These are phyloP conservation scores for Erethizon dorsatum DNA, from an alignment of 2,797 vertebrate species.

Conservation along the genomic window DNA sequence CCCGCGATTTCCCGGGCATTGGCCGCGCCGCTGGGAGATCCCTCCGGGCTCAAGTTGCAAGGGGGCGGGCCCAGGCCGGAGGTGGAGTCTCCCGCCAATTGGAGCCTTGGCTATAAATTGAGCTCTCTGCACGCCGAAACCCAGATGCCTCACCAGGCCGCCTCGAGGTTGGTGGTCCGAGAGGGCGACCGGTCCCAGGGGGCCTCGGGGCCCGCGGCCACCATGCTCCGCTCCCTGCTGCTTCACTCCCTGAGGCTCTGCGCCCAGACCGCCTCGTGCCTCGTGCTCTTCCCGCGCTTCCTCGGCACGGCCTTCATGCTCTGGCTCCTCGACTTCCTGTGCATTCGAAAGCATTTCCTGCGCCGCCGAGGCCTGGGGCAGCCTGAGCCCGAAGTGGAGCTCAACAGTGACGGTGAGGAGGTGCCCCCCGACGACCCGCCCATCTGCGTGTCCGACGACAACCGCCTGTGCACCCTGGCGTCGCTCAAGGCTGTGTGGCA, in stretches of 20 bases:
- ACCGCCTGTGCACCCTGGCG: slow-evolving; percentile 97
- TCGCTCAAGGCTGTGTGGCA: slow-evolving; percentile 98
- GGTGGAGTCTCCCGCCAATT: slow-evolving; percentile 96
- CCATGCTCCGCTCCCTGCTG: slow-evolving; percentile 94
- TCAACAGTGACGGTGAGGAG: slow-evolving; percentile 81
- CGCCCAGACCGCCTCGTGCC: slow-evolving; percentile 95
- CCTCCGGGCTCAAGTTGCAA: slow-evolving; percentile 95
- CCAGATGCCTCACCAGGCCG: slow-evolving; percentile 89
- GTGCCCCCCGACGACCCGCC: slow-evolving; percentile 95
- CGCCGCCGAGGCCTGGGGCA: slow-evolving; percentile 71
- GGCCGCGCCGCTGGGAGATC: slow-evolving; percentile 95
- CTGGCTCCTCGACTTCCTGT: slow-evolving; percentile 98
- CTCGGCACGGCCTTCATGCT: slow-evolving; percentile 96
- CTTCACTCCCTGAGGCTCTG: slow-evolving; percentile 94
- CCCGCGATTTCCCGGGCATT: slow-evolving; percentile 88
- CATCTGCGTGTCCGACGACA: slow-evolving; percentile 97
- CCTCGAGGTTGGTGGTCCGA: slow-evolving; percentile 77
- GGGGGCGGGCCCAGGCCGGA: slow-evolving; percentile 95
- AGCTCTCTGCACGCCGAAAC: slow-evolving; percentile 90
- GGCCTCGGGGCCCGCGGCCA: slow-evolving; percentile 82
- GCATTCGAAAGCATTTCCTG: slow-evolving; percentile 96
- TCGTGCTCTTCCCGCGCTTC: slow-evolving; percentile 98
- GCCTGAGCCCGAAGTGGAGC: slow-evolving; percentile 88
- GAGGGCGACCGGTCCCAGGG: slow-evolving; percentile 82
- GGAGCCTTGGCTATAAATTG: slow-evolving; percentile 97